phyloP scores from a whole-genome alignment of 2,797 vertebrate species.

The Arnoldichthys spilopterus region DNA sequence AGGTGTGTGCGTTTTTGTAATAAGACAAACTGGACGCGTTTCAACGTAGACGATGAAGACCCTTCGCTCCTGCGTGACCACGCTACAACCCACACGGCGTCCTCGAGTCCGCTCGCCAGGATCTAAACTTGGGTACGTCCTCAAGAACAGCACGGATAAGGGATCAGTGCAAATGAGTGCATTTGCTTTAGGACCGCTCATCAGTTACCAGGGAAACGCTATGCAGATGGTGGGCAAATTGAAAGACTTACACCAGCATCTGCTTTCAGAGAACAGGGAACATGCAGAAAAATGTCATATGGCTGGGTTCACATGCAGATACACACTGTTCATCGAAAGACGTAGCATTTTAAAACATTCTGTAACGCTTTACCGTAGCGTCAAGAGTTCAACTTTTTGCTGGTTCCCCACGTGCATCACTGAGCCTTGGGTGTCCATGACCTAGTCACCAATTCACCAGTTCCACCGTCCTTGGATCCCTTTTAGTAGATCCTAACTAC shows the following conservation, averaged over 20 bases:
- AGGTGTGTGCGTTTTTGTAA: background rate
- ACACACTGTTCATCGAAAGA: background rate
- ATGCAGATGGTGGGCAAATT: constrained; percentile 40
- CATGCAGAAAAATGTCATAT: background rate
- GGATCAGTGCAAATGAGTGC: background rate
- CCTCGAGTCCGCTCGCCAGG: too few relatives aligned
- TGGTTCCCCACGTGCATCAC: too few relatives aligned
- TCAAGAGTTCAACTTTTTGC: too few relatives aligned
- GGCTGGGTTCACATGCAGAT: background rate
- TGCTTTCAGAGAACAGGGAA: constrained; percentile 35
- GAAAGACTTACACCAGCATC: constrained; percentile 39
- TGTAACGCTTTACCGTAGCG: too few relatives aligned
- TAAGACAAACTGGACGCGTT: background rate
- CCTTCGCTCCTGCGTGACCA: background rate
- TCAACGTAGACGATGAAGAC: background rate
- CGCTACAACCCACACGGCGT: background rate
- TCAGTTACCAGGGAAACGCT: constrained; percentile 41
- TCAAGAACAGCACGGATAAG: too few relatives aligned
- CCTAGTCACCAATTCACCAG: too few relatives aligned
- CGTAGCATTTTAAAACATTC: too few relatives aligned
- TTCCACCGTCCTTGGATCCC: too few relatives aligned
- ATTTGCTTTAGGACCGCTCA: constrained; percentile 3
- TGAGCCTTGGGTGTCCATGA: too few relatives aligned
- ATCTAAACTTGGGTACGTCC: too few relatives aligned
- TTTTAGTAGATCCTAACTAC: too few relatives aligned